phyloP scores from a whole-genome alignment of 1,140 invertebrate genomes.

The Homalodisca vitripennis region DNA sequence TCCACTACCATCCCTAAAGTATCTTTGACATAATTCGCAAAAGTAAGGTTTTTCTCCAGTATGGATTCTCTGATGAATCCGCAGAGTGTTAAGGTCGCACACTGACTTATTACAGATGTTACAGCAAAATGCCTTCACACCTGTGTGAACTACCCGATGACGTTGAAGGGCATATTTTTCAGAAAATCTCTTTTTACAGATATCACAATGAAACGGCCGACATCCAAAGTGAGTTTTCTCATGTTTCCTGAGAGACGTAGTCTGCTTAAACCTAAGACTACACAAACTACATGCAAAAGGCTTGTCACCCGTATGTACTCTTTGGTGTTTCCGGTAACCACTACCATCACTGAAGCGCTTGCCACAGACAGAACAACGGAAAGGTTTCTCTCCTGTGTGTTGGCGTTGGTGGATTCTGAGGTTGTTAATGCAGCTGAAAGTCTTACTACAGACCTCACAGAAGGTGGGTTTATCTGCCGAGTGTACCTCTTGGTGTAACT shows the following conservation, averaged over 20 bases:
- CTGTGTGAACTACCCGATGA: conserved; percentile 13
- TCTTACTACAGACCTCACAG: conserved; percentile 52
- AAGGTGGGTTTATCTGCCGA: conserved; percentile 45
- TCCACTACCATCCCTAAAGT: conserved; percentile 8
- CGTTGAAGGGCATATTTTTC: conserved; percentile 4
- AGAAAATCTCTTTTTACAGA: conserved; percentile 51
- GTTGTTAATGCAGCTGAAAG: conserved; percentile 33
- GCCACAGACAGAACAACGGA: conserved; percentile 62
- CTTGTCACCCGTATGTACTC: conserved; percentile 22
- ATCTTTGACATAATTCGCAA: conserved; percentile 55
- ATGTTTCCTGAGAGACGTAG: conserved; percentile 27
- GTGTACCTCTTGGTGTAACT: conserved; percentile 25
- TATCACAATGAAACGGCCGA: conserved; percentile 54
- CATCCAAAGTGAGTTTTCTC: conserved; percentile 53
- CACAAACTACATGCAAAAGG: neutral
- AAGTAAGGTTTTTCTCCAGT: conserved; percentile 73
- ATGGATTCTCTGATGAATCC: conserved; percentile 72
- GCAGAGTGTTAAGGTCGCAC: conserved; percentile 73
- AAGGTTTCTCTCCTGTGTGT: conserved; percentile 69
- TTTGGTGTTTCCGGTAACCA: neutral
- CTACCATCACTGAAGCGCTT: conserved; percentile 70
- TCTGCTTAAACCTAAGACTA: conserved; percentile 48
- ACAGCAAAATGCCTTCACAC: conserved; percentile 70
- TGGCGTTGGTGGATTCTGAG: conserved; percentile 34
- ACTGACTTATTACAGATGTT: conserved; percentile 79